phyloP scores from a whole-genome alignment of 2,113 vertebrate genomes.

The Pterocles burchelli region DNA sequence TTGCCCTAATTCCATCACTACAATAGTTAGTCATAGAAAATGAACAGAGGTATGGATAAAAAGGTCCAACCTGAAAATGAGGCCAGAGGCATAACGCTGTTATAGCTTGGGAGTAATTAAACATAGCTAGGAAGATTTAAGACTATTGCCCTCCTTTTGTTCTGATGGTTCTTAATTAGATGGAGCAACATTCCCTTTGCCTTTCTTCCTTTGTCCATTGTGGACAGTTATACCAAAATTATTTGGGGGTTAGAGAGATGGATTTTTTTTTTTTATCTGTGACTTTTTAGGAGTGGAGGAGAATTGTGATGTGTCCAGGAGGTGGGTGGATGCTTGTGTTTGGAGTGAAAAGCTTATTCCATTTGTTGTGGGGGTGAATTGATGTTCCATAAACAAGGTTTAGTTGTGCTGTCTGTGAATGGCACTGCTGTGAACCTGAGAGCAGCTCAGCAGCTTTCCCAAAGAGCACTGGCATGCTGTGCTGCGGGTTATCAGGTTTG shows the following conservation, averaged over 20 bases:
- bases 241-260: not conserved
- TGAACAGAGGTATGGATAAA: accelerated
- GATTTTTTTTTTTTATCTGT: not conserved
- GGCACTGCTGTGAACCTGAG: not conserved
- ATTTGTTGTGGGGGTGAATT: not conserved
- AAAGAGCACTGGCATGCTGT: not conserved
- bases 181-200: not conserved
- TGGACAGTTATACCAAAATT: no score
- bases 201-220: not conserved
- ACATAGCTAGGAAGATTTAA: not conserved
- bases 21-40: not conserved
- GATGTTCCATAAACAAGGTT: not conserved
- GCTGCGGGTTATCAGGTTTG: not conserved
- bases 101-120: not conserved
- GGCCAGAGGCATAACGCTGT: accelerated
- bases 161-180: not conserved
- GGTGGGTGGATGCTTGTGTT: not conserved
- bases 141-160: not conserved
- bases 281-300: not conserved
- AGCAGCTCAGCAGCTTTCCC: not conserved
- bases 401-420: not conserved
- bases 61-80: accelerated
- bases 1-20: not conserved
- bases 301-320: not conserved
- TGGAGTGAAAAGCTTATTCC: not conserved